Conservation (phyloP, 2,113 vertebrate species). For the cattle (Bos taurus) region ARS-UCD2.0 NC_037350.1:28682501-28683000, state of each 20-base stretch:
- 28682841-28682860: rapidly evolving
- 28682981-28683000: background rate
- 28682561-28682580: background rate
- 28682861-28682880: background rate
- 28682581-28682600: background rate
- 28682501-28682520: background rate
- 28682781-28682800: background rate
- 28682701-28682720: background rate
- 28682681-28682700: background rate
- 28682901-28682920: background rate
- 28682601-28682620: background rate
- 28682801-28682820: background rate
- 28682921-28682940: background rate
- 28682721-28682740: background rate
- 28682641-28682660: background rate
- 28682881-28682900: background rate
- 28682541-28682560: background rate
- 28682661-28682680: background rate
- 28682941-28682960: background rate
- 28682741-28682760: background rate
- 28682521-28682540: background rate
- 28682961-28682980: background rate
- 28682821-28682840: background rate
- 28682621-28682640: background rate
- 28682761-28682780: background rate